Base-by-base conservation (phyloP, 2,113 vertebrate species). In the Phycodurus eques region DNA sequence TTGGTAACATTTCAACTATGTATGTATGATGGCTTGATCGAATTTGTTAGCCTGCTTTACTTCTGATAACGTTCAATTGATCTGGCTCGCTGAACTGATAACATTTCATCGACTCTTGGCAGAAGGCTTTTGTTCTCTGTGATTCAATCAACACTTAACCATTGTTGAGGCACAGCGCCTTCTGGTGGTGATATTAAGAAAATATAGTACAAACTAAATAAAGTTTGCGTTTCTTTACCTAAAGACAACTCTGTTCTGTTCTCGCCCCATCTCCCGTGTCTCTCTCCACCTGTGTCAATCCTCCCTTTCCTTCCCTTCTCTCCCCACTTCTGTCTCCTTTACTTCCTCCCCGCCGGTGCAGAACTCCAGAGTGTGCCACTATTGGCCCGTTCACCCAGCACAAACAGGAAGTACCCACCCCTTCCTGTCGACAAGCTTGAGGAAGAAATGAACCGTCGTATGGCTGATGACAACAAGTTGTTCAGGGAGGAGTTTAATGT, bases 391-490 rank as follows among this genome's bases (percentile, higher is more conserved):
- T 97, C 96, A 3, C 96, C 98, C 84, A 99, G 97, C 92, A 99
- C 97, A 89, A 98, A 99, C 92, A 94, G 97, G 80, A 99, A 98
- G 87, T 99, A 98, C 81, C 96, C 98, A 0, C 96, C 97, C 0
- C 92, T 99, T 90, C 94, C 93, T 4, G 94, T 99, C 2, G 98
- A 99, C 82, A 98, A 97, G 84, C 93, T 99, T 54, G 98, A 99
- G 87, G 98, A 99, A 90, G 97, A 99, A 91, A 98, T 98, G 90
- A 99, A 99, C 77, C 95, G 96, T 15, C 94, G 96, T 77, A 99
- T 97, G 96, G 98, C 98, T 0, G 98, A 99, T 22, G 97, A 99
- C 93, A 99, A 99, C 90, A 99, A 99, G 79, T 95, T 99, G 80
- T 99, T 99, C 86, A 92, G 96, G 68, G 98, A 99, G 81, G 97